Evolutionary conservation across 2,888 invertebrate species (phyloP).

Genomic region (Catocala sponsa): DNA sequence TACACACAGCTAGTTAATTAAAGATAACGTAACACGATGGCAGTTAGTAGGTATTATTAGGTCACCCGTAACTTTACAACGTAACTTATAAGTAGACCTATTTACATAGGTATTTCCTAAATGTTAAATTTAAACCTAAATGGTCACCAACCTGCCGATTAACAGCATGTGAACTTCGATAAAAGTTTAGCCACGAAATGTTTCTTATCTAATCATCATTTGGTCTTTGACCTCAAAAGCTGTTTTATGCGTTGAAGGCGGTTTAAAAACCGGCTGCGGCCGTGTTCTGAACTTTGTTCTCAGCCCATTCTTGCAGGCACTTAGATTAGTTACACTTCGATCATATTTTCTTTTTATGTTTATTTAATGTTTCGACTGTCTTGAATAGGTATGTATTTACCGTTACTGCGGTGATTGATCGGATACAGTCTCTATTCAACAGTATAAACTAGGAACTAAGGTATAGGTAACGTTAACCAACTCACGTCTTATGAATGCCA

Average conservation of each 20-base stretch:
- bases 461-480: too few relatives aligned
- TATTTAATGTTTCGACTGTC: not conserved
- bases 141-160: not conserved
- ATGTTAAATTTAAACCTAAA: too few relatives aligned
- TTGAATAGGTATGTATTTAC: not conserved
- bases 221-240: conserved; percentile 1
- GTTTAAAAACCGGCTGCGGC: conserved; percentile 9
- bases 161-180: not conserved
- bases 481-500: too few relatives aligned
- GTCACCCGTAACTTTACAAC: not conserved
- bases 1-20: too few relatives aligned
- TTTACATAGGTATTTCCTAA: not conserved
- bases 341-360: not conserved
- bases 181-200: not conserved
- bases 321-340: not conserved
- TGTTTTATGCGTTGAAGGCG: not conserved
- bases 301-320: conserved; percentile 2
- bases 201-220: conserved; percentile 3
- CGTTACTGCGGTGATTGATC: not conserved
- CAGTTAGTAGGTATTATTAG: too few relatives aligned
- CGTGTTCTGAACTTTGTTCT: conserved; percentile 3
- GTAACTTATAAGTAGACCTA: too few relatives aligned
- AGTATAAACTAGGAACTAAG: too few relatives aligned
- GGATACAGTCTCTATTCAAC: not conserved
- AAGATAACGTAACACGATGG: too few relatives aligned